phyloP scores from a whole-genome alignment of 2,113 vertebrate genomes.

The Capreolus pygargus region DNA sequence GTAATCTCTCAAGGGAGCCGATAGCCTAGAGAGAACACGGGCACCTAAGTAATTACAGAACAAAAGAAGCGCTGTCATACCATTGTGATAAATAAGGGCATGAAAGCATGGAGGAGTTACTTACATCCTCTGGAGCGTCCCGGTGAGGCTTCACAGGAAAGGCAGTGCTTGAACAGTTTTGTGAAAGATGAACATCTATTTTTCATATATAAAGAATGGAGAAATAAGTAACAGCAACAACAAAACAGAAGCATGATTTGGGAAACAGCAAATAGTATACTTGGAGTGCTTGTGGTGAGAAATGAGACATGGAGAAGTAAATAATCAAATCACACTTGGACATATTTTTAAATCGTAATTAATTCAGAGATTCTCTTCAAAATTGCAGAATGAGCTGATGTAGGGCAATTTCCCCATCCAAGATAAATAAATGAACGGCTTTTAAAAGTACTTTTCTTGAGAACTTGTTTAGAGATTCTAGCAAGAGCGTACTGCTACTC shows the following conservation, averaged over 20 bases:
- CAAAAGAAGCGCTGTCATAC: background rate
- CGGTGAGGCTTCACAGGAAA: background rate
- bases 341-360: background rate
- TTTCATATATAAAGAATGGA: background rate
- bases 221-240: background rate
- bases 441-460: background rate
- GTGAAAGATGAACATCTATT: background rate
- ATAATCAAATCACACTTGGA: background rate
- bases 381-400: background rate
- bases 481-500: background rate
- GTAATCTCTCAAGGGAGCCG: background rate
- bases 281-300: background rate
- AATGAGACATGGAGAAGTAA: background rate
- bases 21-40: background rate
- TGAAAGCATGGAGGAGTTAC: background rate
- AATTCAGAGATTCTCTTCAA: background rate
- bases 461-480: background rate
- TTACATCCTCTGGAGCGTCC: too few relatives aligned
- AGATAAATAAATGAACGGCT: background rate
- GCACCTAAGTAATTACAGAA: background rate
- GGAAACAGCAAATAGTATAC: background rate
- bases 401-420: background rate
- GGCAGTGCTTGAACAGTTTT: background rate
- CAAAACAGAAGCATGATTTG: background rate
- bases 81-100: background rate